Evolutionary conservation across 1,140 invertebrate genomes (phyloP).

Genomic region (Lethocerus indicus): DNA sequence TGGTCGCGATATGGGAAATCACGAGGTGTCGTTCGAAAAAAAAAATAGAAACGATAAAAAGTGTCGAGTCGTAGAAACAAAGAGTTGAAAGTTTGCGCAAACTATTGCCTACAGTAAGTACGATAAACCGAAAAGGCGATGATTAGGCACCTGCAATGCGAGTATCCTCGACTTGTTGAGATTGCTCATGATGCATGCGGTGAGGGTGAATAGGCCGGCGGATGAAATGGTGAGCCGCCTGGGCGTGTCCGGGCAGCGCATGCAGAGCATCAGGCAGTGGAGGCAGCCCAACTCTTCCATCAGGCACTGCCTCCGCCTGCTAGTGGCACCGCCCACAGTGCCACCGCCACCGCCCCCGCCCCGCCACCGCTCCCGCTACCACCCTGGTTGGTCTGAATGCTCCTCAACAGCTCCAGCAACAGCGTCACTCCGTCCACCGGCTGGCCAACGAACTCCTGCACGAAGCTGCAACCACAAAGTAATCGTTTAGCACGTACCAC

Average conservation of each 20-base stretch:
- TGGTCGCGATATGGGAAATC: too few relatives aligned
- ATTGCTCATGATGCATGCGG: slow-evolving; percentile 73
- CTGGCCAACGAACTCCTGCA: slow-evolving; percentile 72
- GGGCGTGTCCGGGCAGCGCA: slow-evolving; percentile 53
- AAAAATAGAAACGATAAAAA: too few relatives aligned
- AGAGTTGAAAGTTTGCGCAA: too few relatives aligned
- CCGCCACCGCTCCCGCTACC: too few relatives aligned
- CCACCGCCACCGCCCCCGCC: slow-evolving; percentile 29
- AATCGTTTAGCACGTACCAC: not conserved
- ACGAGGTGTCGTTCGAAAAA: too few relatives aligned
- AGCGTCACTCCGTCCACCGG: slow-evolving; percentile 66
- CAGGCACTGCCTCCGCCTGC: slow-evolving; percentile 50
- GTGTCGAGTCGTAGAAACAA: too few relatives aligned
- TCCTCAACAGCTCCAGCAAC: slow-evolving; percentile 64
- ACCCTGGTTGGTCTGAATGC: slow-evolving; percentile 56
- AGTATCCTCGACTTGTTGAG: slow-evolving; percentile 64
- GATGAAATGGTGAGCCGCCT: slow-evolving; percentile 53
- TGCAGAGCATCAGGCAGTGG: slow-evolving; percentile 64
- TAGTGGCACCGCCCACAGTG: slow-evolving; percentile 36
- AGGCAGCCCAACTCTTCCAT: slow-evolving; percentile 78
- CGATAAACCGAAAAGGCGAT: too few relatives aligned
- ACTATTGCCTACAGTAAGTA: too few relatives aligned
- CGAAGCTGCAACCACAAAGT: slow-evolving; percentile 43
- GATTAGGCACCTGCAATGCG: slow-evolving; percentile 68
- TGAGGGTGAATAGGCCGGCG: slow-evolving; percentile 68